Evolutionary conservation across 1,140 invertebrate species (phyloP).

Genomic region (Seison nebaliae): DNA sequence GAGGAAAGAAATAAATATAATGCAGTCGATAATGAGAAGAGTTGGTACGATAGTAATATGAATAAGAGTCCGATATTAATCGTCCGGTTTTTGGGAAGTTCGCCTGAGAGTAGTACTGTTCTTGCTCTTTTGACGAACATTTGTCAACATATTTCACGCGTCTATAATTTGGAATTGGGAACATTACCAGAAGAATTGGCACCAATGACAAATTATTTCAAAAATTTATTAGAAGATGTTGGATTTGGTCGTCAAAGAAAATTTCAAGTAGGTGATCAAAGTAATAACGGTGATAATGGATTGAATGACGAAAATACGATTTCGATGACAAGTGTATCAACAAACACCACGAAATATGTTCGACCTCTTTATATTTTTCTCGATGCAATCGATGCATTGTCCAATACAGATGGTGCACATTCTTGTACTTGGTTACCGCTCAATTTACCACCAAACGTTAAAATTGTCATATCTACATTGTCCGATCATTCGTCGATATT

Average conservation of each 20-base stretch:
- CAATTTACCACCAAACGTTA: conserved; percentile 56
- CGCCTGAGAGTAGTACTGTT: conserved; percentile 72
- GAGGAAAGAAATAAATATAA: neutral
- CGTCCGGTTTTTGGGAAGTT: conserved; percentile 74
- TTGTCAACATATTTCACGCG: conserved; percentile 76
- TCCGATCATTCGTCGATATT: conserved; percentile 23
- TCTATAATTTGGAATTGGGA: conserved; percentile 65
- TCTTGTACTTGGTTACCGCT: conserved; percentile 86
- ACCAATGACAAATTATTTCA: conserved; percentile 74
- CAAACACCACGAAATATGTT: conserved; percentile 15
- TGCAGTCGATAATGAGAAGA: neutral
- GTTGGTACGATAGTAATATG: neutral
- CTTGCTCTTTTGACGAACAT: conserved; percentile 75
- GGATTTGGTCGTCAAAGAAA: conserved; percentile 53
- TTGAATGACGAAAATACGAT: neutral
- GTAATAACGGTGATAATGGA: no score
- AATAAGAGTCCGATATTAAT: conserved; percentile 46
- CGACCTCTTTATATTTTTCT: conserved; percentile 38
- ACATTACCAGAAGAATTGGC: conserved; percentile 80
- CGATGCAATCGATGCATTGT: conserved; percentile 74
- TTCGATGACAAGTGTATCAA: neutral
- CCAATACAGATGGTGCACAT: conserved; percentile 69
- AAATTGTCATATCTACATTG: conserved; percentile 45
- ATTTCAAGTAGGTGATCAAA: conserved; percentile 47
- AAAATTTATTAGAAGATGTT: conserved; percentile 51